phyloP scores from a whole-genome alignment of 1,140 invertebrate genomes.

The Panagrolaimus sp. region DNA sequence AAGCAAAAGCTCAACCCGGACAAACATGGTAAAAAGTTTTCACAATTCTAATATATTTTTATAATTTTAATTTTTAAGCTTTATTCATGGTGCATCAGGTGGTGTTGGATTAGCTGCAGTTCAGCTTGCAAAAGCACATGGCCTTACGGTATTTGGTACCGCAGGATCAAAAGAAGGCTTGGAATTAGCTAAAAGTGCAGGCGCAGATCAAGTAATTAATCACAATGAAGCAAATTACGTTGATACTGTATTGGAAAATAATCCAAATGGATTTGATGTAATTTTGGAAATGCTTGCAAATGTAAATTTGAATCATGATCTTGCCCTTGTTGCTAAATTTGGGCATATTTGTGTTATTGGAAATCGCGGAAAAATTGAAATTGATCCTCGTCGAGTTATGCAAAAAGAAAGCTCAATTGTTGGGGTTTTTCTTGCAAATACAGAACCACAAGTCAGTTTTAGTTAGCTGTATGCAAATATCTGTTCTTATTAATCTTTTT shows the following conservation, averaged over 20 bases:
- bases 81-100: slow-evolving; percentile 68
- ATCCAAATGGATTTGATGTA: slow-evolving; percentile 62
- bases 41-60: too few relatives aligned
- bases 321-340: slow-evolving; percentile 61
- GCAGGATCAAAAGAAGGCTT: slow-evolving; percentile 65
- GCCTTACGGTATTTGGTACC: slow-evolving; percentile 62
- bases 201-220: slow-evolving; percentile 63
- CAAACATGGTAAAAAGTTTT: background rate
- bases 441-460: slow-evolving; percentile 9
- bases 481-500: background rate
- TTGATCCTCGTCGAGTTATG: slow-evolving; percentile 65
- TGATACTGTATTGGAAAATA: slow-evolving; percentile 56
- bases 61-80: slow-evolving; percentile 45
- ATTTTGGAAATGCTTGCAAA: slow-evolving; percentile 67
- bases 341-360: slow-evolving; percentile 65
- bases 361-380: slow-evolving; percentile 62
- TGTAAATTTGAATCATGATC: slow-evolving; percentile 63
- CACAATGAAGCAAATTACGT: slow-evolving; percentile 62
- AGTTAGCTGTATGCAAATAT: background rate
- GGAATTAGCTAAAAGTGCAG: slow-evolving; percentile 61
- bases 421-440: slow-evolving; percentile 58
- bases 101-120: slow-evolving; percentile 66
- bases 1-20: slow-evolving; percentile 23
- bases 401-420: slow-evolving; percentile 62
- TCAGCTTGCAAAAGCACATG: slow-evolving; percentile 64